Conservation (phyloP, 2,797 vertebrate species). For the Sebastes hubbsi region DNA sequence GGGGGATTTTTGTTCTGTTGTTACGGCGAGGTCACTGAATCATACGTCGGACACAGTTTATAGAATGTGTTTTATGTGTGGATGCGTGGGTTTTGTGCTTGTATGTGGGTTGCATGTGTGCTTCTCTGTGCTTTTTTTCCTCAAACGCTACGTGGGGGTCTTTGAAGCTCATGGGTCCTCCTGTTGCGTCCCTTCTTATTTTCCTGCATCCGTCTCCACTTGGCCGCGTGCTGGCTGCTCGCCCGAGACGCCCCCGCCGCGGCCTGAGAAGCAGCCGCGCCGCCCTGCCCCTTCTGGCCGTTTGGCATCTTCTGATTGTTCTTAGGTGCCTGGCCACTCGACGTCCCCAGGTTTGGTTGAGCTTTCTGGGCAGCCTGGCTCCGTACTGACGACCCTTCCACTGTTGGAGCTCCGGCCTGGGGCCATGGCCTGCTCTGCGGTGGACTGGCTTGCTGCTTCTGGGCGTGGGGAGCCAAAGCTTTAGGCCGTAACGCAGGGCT, state of each 20-base stretch:
- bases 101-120: slow-evolving; percentile 49
- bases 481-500: slow-evolving; percentile 49
- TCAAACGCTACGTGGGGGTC: slow-evolving; percentile 97
- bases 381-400: slow-evolving; percentile 36
- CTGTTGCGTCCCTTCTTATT: slow-evolving; percentile 98
- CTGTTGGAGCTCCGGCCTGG: slow-evolving; percentile 51
- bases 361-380: slow-evolving; percentile 58
- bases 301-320: slow-evolving; percentile 68
- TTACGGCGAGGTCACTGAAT: slow-evolving; percentile 61
- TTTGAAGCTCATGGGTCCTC: slow-evolving; percentile 98
- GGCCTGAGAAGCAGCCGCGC: slow-evolving; percentile 78
- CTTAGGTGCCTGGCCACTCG: slow-evolving; percentile 54
- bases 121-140: slow-evolving; percentile 30
- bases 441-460: slow-evolving; percentile 72
- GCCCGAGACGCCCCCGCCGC: slow-evolving; percentile 78
- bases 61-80: slow-evolving; percentile 52
- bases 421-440: slow-evolving; percentile 63
- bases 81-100: slow-evolving; percentile 71
- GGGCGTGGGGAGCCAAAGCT: slow-evolving; percentile 60
- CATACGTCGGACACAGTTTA: slow-evolving; percentile 53
- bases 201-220: slow-evolving; percentile 98
- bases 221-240: slow-evolving; percentile 83
- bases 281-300: slow-evolving; percentile 82
- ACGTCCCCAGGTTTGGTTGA: slow-evolving; percentile 40
- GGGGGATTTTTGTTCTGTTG: slow-evolving; percentile 25